phyloP scores from a whole-genome alignment of 2,888 invertebrate species.

The Philaethria dido region DNA sequence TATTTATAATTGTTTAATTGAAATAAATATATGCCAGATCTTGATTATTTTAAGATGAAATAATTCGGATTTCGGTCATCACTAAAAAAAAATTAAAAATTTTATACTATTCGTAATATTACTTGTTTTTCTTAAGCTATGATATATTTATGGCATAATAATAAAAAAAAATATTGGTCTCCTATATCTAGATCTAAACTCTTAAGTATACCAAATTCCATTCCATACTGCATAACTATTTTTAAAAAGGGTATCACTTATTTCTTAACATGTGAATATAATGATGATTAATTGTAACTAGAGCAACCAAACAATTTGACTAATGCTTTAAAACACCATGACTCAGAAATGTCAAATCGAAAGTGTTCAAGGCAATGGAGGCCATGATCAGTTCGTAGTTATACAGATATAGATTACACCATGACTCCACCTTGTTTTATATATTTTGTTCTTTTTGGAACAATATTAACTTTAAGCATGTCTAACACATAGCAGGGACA shows the following conservation, averaged over 20 bases:
- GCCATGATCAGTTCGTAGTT: background rate
- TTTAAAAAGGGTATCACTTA: too few species aligned
- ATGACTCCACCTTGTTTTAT: background rate
- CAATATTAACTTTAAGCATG: too few species aligned
- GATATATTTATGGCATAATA: too few species aligned
- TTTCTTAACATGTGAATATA: background rate
- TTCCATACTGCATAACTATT: too few species aligned
- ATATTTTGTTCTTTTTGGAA: background rate
- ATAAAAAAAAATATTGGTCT: too few species aligned
- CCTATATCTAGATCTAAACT: too few species aligned
- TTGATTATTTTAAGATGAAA: too few species aligned
- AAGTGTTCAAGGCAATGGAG: background rate
- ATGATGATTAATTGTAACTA: background rate
- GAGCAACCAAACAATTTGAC: background rate
- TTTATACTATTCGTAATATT: too few species aligned
- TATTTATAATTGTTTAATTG: background rate
- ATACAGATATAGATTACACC: background rate
- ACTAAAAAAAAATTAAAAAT: too few species aligned
- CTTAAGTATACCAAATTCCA: too few species aligned
- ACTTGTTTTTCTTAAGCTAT: too few species aligned
- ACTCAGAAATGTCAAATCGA: background rate
- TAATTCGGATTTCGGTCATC: too few species aligned
- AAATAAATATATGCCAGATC: background rate
- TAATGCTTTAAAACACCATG: background rate
- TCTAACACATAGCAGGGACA: background rate